Base-by-base conservation (phyloP, 2,113 vertebrate species). In the Austrofundulus limnaeus region DNA sequence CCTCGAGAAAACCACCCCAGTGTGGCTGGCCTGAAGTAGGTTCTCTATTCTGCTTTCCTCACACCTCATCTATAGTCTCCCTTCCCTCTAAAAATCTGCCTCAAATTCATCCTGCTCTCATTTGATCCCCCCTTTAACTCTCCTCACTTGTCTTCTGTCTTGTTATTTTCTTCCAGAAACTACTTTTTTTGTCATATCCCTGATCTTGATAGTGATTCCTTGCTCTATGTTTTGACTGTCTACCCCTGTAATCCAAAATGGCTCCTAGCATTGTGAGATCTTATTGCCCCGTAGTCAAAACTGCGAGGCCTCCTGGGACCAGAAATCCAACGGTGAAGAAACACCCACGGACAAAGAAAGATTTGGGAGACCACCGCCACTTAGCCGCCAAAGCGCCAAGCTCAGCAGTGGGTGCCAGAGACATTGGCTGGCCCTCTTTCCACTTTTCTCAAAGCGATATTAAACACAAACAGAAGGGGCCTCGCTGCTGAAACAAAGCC, bases 401-500 rank as follows among this genome's bases (percentile, higher is more conserved):
- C 64, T 74, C 83, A 61, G 85, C 56, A 64, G 83, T 82, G 53
- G 56, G 63, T 72, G 66, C 69, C 57, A 53, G 31, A 70, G 54
- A 62, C 85, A 50, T 79, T 83, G 83, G 83, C 81, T 68, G 61
- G 67, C 66, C 76, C 66, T 77, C 75, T 77, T 78, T 86, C 82
- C 78, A 79, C 82, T 84, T 79, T 78, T 85, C 76, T 83, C 61
- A 0, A 65, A 83, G 72, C 73, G 87, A 92, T 94, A 95, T 95
- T 95, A 95, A 95, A 94, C 92, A 92, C 93, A 94, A 95, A 95
- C 94, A 95, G 93, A 94, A 93, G 92, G 92, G 91, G 92, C 92
- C 92, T 92, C 89, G 72, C 66, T 88, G 83, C 88, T 89, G 93
- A 90, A 91, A 94, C 94, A 94, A 95, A 94, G 93, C 93, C 92